Conservation (phyloP, 2,888 invertebrate genomes). For the Criorhina ranunculi region DNA sequence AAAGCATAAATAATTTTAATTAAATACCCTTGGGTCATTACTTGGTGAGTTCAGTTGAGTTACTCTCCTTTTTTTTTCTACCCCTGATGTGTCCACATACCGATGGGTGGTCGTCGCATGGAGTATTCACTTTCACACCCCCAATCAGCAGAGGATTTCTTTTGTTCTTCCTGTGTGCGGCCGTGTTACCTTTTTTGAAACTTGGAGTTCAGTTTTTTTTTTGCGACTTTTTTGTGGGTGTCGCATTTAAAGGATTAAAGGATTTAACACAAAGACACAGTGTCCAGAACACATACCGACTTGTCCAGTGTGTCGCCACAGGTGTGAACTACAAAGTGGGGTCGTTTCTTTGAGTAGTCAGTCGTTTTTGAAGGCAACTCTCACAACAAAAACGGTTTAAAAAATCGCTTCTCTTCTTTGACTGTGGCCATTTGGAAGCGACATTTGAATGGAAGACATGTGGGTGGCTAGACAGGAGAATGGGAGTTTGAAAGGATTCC, state of each 20-base stretch:
- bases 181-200: slow-evolving; percentile 43
- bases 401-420: slow-evolving; percentile 37
- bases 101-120: slow-evolving; percentile 49
- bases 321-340: slow-evolving; percentile 75
- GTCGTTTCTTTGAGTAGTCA: slow-evolving; percentile 68
- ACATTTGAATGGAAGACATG: slow-evolving; percentile 63
- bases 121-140: slow-evolving; percentile 64
- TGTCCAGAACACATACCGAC: slow-evolving; percentile 65
- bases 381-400: slow-evolving; percentile 17
- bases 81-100: slow-evolving; percentile 18
- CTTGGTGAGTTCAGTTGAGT: slow-evolving; percentile 61
- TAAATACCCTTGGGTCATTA: slow-evolving; percentile 78
- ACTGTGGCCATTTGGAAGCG: slow-evolving; percentile 47
- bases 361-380: slow-evolving; percentile 26
- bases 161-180: slow-evolving; percentile 33
- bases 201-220: slow-evolving; percentile 29
- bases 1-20: slow-evolving; percentile 79
- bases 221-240: slow-evolving; percentile 69
- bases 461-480: slow-evolving; percentile 18
- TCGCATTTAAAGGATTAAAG: slow-evolving; percentile 75
- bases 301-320: slow-evolving; percentile 63
- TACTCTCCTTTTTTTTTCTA: slow-evolving; percentile 19
- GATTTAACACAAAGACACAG: slow-evolving; percentile 73
- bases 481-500: slow-evolving; percentile 45
- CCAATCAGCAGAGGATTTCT: slow-evolving; percentile 56